Base-by-base conservation (phyloP, 2,113 vertebrate species). In the Tringa solitaria region DNA sequence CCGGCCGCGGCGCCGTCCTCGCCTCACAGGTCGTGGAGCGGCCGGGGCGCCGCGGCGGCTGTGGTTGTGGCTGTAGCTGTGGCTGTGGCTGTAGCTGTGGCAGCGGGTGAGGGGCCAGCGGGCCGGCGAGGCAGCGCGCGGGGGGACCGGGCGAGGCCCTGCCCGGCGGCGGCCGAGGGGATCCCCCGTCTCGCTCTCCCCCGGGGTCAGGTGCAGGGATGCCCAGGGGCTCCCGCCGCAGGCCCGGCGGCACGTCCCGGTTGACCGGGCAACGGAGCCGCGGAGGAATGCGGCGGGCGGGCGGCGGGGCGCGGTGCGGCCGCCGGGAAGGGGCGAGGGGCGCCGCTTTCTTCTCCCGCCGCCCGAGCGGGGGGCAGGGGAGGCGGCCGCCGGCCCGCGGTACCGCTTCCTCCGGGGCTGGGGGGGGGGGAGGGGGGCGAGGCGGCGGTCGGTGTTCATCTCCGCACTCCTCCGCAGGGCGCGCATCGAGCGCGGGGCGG, bases 391-490 rank as follows among this genome's bases (percentile, higher is more conserved):
- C 16, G 43, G 53, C 35, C 35, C 26, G 27, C 32, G 17, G 35
- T 39, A 60, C 74, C 50, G 50, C 74, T 65, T 53, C 35, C 64
- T n/a, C 5, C 8, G 51, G 7, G 32, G 6, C 32, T 3, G 57
- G 32, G 27, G 51, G 26, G 57, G n/a, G 59, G 23, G 32, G 39
- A 22, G 45, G 76, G 67, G 6, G 33, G 57, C 18, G 39, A n/a
- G 46, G 64, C 85, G 81, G 74, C 92, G 90, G n/a, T n/a, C n/a
- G 94, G 86, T 68, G 87, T 72, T 87, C 83, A 95, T 89, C 91
- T 90, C 84, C 20, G 26, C 51, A 26, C 26, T 87, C 16, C 43
- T 81, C 74, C 68, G 78, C 87, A 96, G 95, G 95, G 87, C 61
- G 28, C 60, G 48, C 76, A 82, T 75, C 59, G 59, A 50, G 68